Conservation (phyloP, 2,113 vertebrate species). For the Nymphicus hollandicus region DNA sequence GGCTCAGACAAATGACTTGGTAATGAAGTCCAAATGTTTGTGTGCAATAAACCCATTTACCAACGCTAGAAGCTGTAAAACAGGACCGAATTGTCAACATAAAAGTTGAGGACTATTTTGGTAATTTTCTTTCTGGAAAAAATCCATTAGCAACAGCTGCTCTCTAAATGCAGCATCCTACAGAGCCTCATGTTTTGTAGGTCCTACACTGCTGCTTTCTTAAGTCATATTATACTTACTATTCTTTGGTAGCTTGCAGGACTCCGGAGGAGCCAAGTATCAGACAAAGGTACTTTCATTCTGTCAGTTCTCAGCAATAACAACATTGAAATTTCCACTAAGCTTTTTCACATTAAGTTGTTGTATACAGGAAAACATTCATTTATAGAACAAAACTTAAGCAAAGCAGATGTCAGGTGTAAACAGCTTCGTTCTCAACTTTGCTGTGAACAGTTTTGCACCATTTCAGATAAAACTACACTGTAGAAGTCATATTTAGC, state of each 20-base stretch:
- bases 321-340: neutral
- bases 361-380: neutral
- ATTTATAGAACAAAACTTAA: neutral
- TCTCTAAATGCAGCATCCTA: neutral
- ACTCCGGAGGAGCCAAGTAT: neutral
- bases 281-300: neutral
- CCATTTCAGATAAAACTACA: neutral
- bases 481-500: neutral
- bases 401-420: neutral
- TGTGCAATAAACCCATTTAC: neutral
- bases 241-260: neutral
- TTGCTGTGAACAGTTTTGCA: neutral
- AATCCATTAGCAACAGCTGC: neutral
- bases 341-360: neutral
- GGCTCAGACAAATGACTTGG: neutral
- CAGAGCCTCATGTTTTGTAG: neutral
- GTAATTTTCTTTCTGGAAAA: neutral
- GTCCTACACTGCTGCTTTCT: neutral
- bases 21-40: constrained; percentile 26
- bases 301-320: neutral
- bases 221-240: neutral
- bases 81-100: constrained; percentile 13
- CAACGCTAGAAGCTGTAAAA: neutral
- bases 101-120: constrained; percentile 7
- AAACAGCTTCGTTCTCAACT: neutral